phyloP scores from a whole-genome alignment of 2,888 invertebrate genomes.

The Tryphoninae sp. region DNA sequence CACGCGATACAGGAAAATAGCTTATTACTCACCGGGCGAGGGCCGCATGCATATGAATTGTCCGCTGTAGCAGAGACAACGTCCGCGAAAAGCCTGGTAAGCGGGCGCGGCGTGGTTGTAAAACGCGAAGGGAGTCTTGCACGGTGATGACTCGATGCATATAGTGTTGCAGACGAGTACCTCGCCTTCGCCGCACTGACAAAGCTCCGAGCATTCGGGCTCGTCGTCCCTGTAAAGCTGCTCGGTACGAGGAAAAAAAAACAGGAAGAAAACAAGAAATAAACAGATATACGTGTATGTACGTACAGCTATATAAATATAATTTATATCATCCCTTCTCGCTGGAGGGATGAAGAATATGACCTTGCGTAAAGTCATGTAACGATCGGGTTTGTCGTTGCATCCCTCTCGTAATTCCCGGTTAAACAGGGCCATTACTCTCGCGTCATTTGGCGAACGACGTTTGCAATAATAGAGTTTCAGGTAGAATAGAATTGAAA shows the following conservation, averaged over 20 bases:
- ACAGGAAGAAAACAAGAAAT: not conserved
- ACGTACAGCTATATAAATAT: not conserved
- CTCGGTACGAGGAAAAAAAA: conserved; percentile 24
- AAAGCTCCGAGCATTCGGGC: conserved; percentile 94
- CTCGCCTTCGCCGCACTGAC: conserved; percentile 90
- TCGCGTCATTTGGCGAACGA: no score
- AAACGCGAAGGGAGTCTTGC: conserved; percentile 93
- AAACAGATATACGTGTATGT: not conserved
- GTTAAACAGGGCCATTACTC: no score
- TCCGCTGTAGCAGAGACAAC: conserved; percentile 95
- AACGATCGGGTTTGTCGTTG: no score
- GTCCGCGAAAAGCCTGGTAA: conserved; percentile 93
- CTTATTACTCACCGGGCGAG: conserved; percentile 83
- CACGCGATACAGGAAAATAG: conserved; percentile 42
- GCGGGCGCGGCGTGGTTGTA: conserved; percentile 95
- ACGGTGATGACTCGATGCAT: conserved; percentile 93
- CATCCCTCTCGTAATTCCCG: no score
- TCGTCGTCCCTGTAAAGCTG: conserved; percentile 93
- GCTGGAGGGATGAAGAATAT: not conserved
- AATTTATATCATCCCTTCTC: not conserved
- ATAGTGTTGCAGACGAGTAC: conserved; percentile 93
- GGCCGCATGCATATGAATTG: conserved; percentile 96
- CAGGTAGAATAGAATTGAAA: conserved; percentile 29
- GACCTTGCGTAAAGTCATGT: not conserved
- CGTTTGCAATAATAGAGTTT: no score